Evolutionary conservation across 37 sponge, comb jelly and placozoan genomes (phyloP).

Genomic region (Haliclona indistincta): DNA sequence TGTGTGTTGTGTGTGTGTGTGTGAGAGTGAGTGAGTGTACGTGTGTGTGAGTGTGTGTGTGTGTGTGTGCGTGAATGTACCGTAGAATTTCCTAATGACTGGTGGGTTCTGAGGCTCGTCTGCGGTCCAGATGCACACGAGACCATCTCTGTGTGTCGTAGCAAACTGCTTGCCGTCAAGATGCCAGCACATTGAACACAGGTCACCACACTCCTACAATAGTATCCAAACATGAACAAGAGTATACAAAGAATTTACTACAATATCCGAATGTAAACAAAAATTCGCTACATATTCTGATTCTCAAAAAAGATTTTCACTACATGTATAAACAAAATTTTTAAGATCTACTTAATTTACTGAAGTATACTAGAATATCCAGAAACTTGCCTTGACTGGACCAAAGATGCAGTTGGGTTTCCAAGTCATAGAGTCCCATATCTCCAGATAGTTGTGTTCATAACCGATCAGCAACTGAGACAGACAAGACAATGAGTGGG

Average conservation of each 20-base stretch:
- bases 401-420: constrained; percentile 59
- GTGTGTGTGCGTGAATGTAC: too few species aligned
- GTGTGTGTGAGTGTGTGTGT: too few species aligned
- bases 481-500: background rate
- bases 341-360: background rate
- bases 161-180: constrained; percentile 65
- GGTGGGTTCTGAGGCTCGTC: background rate
- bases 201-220: constrained; percentile 48
- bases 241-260: too few species aligned
- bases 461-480: constrained; percentile 75
- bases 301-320: too few species aligned
- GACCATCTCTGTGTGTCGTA: constrained; percentile 73
- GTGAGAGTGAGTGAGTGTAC: too few species aligned
- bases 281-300: background rate
- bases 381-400: constrained; percentile 36
- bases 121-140: constrained; percentile 52
- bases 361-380: background rate
- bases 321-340: background rate
- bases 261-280: too few species aligned
- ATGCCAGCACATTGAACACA: constrained; percentile 73
- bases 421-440: constrained; percentile 78
- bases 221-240: too few species aligned
- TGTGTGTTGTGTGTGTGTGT: too few species aligned
- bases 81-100: constrained; percentile 19
- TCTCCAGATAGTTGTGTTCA: constrained; percentile 72